Evolutionary conservation across 1,140 invertebrate genomes (phyloP).

Genomic region (Camponotus floridanus): DNA sequence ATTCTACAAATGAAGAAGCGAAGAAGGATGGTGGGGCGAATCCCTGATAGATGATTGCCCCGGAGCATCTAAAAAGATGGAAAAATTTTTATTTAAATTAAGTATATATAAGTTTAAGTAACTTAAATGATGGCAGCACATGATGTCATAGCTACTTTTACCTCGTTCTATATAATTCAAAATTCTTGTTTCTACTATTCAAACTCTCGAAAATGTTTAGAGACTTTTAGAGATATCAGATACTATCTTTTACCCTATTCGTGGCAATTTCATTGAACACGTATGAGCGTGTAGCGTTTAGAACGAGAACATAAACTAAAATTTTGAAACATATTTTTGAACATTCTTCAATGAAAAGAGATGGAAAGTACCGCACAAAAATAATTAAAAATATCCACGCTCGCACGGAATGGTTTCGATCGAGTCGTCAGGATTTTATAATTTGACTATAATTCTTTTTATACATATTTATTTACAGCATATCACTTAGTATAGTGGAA

Average conservation of each 20-base stretch:
- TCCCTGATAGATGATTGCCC: conserved; percentile 81
- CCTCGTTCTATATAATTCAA: conserved; percentile 46
- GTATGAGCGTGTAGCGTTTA: conserved; percentile 61
- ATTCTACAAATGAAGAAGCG: conserved; percentile 87
- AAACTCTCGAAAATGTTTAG: conserved; percentile 16
- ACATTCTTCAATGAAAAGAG: conserved; percentile 23
- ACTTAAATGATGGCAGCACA: conserved; percentile 62
- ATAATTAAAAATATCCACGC: neutral
- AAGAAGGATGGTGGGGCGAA: conserved; percentile 87
- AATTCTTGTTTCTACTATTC: conserved; percentile 35
- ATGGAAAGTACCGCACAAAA: conserved; percentile 27
- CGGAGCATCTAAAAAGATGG: conserved; percentile 56
- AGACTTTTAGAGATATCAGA: conserved; percentile 21
- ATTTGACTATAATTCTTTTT: conserved; percentile 35
- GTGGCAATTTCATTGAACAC: conserved; percentile 44
- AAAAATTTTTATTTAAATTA: conserved; percentile 76
- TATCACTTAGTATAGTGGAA: neutral
- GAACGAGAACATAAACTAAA: conserved; percentile 41
- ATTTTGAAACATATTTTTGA: conserved; percentile 51
- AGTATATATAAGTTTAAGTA: conserved; percentile 71
- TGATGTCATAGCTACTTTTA: conserved; percentile 46
- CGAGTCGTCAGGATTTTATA: conserved; percentile 51
- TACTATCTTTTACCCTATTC: conserved; percentile 7
- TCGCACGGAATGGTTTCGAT: neutral
- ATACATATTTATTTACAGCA: conserved; percentile 22